Percentiles rank a stretch among this genome's conserved stretches.
Conservation (phyloP, 2,113 vertebrate genomes). For the Peromyscus polionotus region DNA sequence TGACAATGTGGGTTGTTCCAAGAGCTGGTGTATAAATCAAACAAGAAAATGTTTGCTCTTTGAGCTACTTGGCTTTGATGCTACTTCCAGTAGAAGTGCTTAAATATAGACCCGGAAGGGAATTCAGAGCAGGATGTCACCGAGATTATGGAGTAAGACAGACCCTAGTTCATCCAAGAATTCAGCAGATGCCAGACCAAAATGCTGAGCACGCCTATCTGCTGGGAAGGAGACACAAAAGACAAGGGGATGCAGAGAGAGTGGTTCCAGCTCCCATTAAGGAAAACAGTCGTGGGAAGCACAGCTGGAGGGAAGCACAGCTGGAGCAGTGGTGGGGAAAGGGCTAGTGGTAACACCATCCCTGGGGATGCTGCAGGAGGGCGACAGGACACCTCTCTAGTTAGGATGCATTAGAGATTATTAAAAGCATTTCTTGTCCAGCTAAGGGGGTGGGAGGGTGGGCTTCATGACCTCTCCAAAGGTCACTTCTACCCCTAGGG, state of each 20-base stretch:
- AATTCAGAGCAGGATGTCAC: background rate
- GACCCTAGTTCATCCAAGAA: background rate
- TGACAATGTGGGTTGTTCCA: background rate
- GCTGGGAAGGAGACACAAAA: slow-evolving; percentile 53
- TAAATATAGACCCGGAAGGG: background rate
- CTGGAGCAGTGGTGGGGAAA: slow-evolving; percentile 67
- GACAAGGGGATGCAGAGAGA: slow-evolving; percentile 44
- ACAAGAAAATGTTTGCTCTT: slow-evolving; percentile 9
- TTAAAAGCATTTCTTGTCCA: slow-evolving; percentile 78
- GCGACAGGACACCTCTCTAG: slow-evolving; percentile 76
- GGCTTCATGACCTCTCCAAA: slow-evolving; percentile 80
- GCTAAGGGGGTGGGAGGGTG: slow-evolving; percentile 3
- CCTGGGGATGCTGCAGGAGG: slow-evolving; percentile 64
- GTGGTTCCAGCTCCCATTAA: slow-evolving; percentile 60
- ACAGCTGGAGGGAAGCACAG: slow-evolving; percentile 64
- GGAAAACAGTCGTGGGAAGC: slow-evolving; percentile 65
- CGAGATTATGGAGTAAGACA: background rate
- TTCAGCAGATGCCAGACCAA: background rate
- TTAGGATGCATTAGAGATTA: slow-evolving; percentile 81
- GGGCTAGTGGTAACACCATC: slow-evolving; percentile 72
- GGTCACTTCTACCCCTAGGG: slow-evolving; percentile 81
- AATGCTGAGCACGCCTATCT: background rate
- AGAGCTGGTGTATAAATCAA: slow-evolving; percentile 9
- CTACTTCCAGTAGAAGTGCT: background rate
- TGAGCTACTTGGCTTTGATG: slow-evolving; percentile 25